Conservation (phyloP, 2,797 vertebrate species). For the Uromys caudimaculatus region DNA sequence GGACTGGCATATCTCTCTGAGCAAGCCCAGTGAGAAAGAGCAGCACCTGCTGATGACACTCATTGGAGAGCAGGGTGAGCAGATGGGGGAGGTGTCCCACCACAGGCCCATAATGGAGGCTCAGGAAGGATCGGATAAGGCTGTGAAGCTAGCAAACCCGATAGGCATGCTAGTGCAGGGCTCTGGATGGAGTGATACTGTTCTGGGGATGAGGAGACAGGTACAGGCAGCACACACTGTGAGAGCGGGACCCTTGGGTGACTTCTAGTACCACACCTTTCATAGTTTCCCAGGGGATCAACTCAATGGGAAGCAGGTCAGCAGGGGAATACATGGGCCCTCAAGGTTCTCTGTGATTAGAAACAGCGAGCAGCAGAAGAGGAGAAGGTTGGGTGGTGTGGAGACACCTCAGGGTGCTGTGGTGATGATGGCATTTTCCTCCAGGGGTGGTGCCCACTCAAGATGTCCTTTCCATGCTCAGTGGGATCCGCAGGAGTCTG, state of each 20-base stretch:
- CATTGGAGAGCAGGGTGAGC: conserved; percentile 93
- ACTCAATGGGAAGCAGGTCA: too few relatives aligned
- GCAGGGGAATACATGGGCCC: neutral
- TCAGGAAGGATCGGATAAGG: neutral
- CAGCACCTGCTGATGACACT: conserved; percentile 96
- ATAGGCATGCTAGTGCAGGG: neutral
- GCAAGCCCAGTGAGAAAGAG: conserved; percentile 95
- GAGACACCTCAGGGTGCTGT: neutral
- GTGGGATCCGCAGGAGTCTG: conserved; percentile 92
- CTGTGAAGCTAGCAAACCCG: neutral
- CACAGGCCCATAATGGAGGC: neutral
- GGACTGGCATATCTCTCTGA: conserved; percentile 95
- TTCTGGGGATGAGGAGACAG: neutral
- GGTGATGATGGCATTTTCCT: conserved; percentile 50
- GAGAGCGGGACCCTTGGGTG: neutral
- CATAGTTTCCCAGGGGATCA: neutral
- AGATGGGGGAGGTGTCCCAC: neutral
- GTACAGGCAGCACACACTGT: neutral
- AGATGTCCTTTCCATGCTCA: conserved; percentile 94
- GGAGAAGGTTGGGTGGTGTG: neutral
- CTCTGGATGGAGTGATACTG: neutral
- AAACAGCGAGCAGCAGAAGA: neutral
- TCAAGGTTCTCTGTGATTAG: neutral
- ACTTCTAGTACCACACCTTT: neutral
- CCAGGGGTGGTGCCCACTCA: conserved; percentile 94